Conservation (phyloP, 2,888 invertebrate genomes). For the Scaptomyza caliginosa region DNA sequence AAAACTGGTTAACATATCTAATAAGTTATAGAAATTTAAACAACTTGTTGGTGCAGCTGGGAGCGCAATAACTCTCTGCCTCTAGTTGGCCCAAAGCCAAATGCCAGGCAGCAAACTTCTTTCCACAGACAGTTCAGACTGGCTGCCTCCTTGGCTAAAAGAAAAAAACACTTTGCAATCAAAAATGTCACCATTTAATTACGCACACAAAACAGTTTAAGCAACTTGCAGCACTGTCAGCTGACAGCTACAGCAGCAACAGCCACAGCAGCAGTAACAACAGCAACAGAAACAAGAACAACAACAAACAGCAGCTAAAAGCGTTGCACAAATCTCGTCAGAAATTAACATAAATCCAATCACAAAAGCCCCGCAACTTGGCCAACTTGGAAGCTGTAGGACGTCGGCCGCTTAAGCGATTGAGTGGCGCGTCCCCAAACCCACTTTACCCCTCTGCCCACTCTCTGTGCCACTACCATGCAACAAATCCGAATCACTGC, state of each 20-base stretch:
- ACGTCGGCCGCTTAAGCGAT: conserved; percentile 65
- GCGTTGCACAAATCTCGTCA: conserved; percentile 76
- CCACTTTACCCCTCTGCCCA: background rate
- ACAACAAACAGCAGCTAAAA: conserved; percentile 60
- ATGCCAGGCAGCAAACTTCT: conserved; percentile 26
- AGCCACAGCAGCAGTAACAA: conserved; percentile 28
- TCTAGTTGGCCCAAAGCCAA: conserved; percentile 40
- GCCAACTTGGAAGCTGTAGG: conserved; percentile 69
- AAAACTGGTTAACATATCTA: conserved; percentile 24
- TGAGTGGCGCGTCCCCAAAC: conserved; percentile 18
- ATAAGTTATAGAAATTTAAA: conserved; percentile 24
- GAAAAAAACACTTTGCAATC: conserved; percentile 68
- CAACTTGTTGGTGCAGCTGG: conserved; percentile 41
- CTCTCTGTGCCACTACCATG: conserved; percentile 2
- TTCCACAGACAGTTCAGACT: conserved; percentile 2
- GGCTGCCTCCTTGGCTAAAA: conserved; percentile 24
- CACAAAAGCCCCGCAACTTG: conserved; percentile 68
- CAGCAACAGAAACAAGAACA: conserved; percentile 28
- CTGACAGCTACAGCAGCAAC: conserved; percentile 50
- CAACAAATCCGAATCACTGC: conserved; percentile 50
- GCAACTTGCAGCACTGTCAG: conserved; percentile 62
- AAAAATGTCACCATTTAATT: conserved; percentile 77
- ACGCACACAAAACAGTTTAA: conserved; percentile 78
- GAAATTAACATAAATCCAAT: conserved; percentile 79
- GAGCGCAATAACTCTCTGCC: conserved; percentile 28